Evolutionary conservation across 2,113 vertebrate species (phyloP).

Genomic region (Ardeotis arabs): DNA sequence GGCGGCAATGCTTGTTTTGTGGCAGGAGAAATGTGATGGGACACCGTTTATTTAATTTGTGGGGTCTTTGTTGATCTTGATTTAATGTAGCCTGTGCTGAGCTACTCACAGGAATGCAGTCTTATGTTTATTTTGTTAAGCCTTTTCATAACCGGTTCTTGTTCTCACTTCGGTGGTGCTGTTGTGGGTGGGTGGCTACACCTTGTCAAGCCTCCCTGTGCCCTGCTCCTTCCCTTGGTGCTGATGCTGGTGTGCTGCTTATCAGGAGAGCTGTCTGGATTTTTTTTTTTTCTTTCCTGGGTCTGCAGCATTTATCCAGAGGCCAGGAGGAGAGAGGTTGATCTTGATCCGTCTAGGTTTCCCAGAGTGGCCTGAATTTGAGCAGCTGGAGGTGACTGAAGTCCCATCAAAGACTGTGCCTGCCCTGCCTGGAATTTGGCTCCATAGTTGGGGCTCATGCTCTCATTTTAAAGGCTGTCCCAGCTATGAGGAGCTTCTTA

Average conservation of each 20-base stretch:
- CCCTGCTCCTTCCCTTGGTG: neutral
- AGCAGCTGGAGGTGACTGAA: neutral
- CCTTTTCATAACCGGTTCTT: accelerated
- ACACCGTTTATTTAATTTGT: neutral
- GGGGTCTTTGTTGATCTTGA: neutral
- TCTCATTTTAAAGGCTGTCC: neutral
- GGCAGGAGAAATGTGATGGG: neutral
- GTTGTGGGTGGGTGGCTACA: neutral
- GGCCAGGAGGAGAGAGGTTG: neutral
- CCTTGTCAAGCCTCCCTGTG: neutral
- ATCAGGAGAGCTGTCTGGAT: neutral
- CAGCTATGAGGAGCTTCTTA: neutral
- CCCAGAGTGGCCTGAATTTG: neutral
- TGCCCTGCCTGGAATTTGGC: neutral
- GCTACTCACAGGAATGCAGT: neutral
- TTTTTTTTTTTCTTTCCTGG: neutral
- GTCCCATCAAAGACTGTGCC: neutral
- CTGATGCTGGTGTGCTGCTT: neutral
- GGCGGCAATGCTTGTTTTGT: neutral
- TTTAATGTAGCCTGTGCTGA: neutral
- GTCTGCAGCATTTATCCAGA: neutral
- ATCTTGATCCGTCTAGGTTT: neutral
- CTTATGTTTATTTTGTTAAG: neutral
- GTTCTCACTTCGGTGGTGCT: neutral
- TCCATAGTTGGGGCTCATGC: accelerated